These are phyloP conservation scores for Cantharis lateralis DNA, from an alignment of 2,888 invertebrate species.

Conservation along the genomic window DNA sequence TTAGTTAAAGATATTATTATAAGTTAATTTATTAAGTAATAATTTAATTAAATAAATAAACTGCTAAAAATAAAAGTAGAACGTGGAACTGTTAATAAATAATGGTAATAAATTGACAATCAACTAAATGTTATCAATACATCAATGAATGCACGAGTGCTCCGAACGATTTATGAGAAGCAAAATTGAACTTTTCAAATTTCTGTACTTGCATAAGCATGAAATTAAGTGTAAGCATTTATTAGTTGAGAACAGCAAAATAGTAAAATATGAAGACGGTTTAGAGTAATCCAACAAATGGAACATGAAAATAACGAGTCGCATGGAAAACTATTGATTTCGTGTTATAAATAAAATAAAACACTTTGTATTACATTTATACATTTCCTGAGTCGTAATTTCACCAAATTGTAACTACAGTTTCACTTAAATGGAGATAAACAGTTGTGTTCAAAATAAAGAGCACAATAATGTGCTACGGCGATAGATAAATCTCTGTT, in stretches of 20 bases:
- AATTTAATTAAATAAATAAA: neutral
- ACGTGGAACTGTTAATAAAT: neutral
- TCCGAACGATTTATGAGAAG: neutral
- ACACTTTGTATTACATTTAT: neutral
- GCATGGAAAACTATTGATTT: neutral
- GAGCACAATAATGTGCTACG: neutral
- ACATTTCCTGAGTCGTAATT: neutral
- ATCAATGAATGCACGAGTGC: neutral
- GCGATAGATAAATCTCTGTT: neutral
- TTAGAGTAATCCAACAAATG: neutral
- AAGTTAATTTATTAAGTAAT: neutral
- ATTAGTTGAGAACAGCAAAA: neutral
- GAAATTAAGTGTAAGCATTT: neutral
- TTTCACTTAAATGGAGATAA: neutral
- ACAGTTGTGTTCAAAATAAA: neutral
- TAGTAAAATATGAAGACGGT: neutral
- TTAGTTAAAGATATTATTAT: too few relatives aligned
- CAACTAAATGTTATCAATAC: neutral
- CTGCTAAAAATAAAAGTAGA: neutral
- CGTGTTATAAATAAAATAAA: neutral
- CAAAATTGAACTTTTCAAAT: neutral
- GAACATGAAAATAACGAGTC: neutral
- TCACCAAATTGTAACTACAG: neutral
- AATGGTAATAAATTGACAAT: neutral
- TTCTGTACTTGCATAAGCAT: neutral